Base-by-base conservation (phyloP, 2,113 vertebrate species). In the Phaethon lepturus region DNA sequence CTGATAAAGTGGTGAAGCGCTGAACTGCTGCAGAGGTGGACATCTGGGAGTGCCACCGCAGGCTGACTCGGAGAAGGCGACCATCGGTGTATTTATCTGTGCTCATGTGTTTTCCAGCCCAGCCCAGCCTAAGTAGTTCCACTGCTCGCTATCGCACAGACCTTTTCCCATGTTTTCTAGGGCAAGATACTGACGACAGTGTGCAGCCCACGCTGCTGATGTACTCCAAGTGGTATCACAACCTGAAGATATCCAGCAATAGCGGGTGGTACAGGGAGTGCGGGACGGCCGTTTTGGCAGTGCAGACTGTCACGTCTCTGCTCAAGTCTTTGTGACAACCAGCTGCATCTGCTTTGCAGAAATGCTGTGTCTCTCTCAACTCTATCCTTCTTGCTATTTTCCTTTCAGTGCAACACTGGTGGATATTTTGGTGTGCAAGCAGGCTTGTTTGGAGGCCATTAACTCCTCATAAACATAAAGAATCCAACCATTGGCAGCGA, bases 121-220 rank as follows among this genome's bases (percentile, higher is more conserved):
- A 89, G 64, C 42, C 45, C 42, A 74, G 23, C 24, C 58, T 40
- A 18, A 11, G 22, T 40, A 7, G 13, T 47, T 89, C 52, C n/a
- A 24, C 29, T 56, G 26, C 31, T 86, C 28, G 2, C 17, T 78
- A 1, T 45, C 29, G 13, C 17, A 28, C 2, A 4, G 45, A n/a
- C 2, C 4, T 59, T 86, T 45, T 71, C 33, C 29, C 71, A 17
- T 28, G 50, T 35, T 59, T 33, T 24, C 28, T 76, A 33, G 62
- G 44, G n/a, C 28, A 44, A 35, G 10, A 3, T 56, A 28, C 2
- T 0, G 1, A 7, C 56, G 49, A 22, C 49, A 56, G 26, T 35
- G 17, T 23, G 26, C 60, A 92, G 20, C 38, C 45, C 75, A 18
- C 15, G 6, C 14, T n/a, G 16, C 3, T 14, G 10, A 31, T 78